A percentile compares a stretch with the other conserved stretches of the same genome.
phyloP scores from a whole-genome alignment of 2,113 vertebrate species.

The Tachuris rubrigastra region DNA sequence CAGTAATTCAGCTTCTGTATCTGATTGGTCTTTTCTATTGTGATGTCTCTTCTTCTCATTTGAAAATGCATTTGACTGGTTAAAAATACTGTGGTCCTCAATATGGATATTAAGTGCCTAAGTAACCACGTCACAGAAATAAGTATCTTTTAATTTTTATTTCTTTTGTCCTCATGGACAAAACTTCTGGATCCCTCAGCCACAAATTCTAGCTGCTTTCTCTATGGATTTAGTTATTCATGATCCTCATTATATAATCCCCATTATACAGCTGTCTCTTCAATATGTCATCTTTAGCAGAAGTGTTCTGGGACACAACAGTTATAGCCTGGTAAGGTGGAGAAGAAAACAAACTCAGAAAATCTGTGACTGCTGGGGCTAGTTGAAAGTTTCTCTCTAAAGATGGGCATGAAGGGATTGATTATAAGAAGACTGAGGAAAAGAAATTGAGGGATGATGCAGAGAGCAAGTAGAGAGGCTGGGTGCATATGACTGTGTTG shows the following conservation, averaged over 20 bases:
- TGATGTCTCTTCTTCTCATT: neutral
- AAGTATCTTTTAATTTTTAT: neutral
- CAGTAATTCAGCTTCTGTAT: neutral
- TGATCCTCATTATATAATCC: neutral
- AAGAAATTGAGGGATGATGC: neutral
- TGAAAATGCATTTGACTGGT: neutral
- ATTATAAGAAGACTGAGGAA: neutral
- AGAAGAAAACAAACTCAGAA: neutral
- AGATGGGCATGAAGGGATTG: neutral
- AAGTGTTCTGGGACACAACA: neutral
- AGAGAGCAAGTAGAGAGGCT: neutral
- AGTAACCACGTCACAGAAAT: neutral
- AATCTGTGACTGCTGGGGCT: neutral
- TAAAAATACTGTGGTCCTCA: neutral
- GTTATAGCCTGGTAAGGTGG: neutral
- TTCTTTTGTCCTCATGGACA: neutral
- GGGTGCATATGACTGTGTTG: accelerated
- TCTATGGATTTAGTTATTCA: neutral
- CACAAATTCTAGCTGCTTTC: neutral
- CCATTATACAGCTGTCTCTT: neutral
- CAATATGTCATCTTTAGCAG: neutral
- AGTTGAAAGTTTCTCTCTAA: neutral
- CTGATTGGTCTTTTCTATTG: neutral
- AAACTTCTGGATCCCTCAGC: neutral
- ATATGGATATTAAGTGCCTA: neutral